These are phyloP conservation scores for Agrochola circellaris DNA, from an alignment of 2,888 invertebrate species.

Conservation along the genomic window DNA sequence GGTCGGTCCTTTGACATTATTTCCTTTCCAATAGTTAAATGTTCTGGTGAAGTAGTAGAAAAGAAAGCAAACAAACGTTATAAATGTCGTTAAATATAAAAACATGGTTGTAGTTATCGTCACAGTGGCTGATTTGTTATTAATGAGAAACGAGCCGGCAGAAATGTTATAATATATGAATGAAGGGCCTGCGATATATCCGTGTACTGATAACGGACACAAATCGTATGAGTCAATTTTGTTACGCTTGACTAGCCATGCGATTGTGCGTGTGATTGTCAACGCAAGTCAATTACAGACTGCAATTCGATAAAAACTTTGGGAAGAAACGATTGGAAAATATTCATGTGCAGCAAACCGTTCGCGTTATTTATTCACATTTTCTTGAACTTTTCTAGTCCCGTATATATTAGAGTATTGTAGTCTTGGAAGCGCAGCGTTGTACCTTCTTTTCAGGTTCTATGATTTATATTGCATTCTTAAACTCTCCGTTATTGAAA, in stretches of 20 bases:
- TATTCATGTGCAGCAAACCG: neutral
- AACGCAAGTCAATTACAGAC: neutral
- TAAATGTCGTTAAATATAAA: constrained; percentile 29
- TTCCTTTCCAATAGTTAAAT: constrained; percentile 61
- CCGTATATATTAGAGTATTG: neutral
- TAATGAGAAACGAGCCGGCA: constrained; percentile 25
- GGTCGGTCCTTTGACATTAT: constrained; percentile 74
- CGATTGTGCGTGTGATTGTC: constrained; percentile 6
- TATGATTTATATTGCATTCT: neutral
- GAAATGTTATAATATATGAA: constrained; percentile 45
- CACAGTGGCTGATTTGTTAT: constrained; percentile 22
- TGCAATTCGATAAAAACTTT: neutral
- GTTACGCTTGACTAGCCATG: constrained; percentile 10
- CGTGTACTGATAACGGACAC: constrained; percentile 36
- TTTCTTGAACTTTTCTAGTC: neutral
- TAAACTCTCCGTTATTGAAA: neutral
- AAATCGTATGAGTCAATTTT: constrained; percentile 9
- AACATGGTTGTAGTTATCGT: constrained; percentile 42
- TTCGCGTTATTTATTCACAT: neutral
- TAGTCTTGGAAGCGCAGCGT: neutral
- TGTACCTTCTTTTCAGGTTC: neutral
- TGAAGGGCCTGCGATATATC: neutral
- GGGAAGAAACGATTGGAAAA: neutral
- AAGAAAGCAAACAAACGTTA: constrained; percentile 25
- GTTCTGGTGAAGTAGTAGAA: constrained; percentile 61